Evolutionary conservation across 2,797 vertebrate genomes (phyloP).

Genomic region (Decapterus maruadsi): DNA sequence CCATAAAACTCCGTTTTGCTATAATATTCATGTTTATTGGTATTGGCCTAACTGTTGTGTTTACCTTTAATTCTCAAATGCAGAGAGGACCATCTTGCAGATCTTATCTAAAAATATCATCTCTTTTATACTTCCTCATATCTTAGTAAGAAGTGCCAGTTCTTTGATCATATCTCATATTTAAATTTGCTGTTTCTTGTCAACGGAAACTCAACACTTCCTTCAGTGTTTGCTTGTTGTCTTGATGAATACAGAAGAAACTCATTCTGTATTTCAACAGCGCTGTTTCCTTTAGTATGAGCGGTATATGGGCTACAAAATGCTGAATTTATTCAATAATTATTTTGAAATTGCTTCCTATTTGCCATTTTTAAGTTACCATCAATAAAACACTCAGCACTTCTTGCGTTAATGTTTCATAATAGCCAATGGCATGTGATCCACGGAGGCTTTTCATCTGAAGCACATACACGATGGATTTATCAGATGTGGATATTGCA

Average conservation of each 20-base stretch:
- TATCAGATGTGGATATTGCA: too few species aligned
- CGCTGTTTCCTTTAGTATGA: too few species aligned
- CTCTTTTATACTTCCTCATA: neutral
- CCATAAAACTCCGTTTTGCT: too few species aligned
- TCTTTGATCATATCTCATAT: too few species aligned
- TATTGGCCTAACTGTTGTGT: neutral
- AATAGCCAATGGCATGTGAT: neutral
- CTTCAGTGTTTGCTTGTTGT: neutral
- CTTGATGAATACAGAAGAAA: neutral
- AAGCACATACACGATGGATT: neutral
- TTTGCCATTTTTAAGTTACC: neutral
- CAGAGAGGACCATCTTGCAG: neutral
- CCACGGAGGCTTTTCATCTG: neutral
- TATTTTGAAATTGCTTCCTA: neutral
- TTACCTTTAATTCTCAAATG: too few species aligned
- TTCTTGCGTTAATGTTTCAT: constrained; percentile 12
- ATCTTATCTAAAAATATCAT: neutral
- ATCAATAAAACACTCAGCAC: neutral
- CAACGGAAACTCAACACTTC: neutral
- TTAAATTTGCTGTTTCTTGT: neutral
- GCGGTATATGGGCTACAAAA: too few species aligned
- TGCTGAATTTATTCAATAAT: neutral
- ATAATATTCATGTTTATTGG: neutral
- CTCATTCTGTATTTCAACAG: neutral
- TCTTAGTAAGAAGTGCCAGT: too few species aligned